Conservation (phyloP, 64 coral and sea anemone genomes). For the Trachythela sp. region DNA sequence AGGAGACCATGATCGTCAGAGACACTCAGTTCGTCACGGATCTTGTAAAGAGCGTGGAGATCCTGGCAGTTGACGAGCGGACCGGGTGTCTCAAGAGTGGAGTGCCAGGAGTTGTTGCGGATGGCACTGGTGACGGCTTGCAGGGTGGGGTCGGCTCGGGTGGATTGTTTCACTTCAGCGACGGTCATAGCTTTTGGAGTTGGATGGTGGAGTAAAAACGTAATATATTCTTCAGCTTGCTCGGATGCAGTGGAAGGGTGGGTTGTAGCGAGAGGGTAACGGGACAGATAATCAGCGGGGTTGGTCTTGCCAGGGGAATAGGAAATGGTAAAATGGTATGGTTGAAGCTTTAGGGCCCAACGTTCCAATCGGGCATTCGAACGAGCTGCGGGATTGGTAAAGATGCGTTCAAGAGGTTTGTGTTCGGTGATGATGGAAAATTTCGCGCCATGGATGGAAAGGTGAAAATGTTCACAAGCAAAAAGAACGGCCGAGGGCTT, state of each 20-base stretch:
- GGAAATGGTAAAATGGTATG: not conserved
- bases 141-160: not conserved
- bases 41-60: no score
- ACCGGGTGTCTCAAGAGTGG: no score
- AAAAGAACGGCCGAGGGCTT: not conserved
- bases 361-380: not conserved
- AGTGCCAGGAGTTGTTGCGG: not conserved
- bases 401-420: not conserved
- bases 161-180: not conserved
- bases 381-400: not conserved
- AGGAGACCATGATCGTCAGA: no score
- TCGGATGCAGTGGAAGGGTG: not conserved
- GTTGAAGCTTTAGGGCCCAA: not conserved
- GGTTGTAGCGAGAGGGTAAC: not conserved
- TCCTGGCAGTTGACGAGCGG: no score
- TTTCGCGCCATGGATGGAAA: not conserved
- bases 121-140: not conserved
- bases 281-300: not conserved
- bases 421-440: not conserved
- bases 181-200: slow-evolving; percentile 4
- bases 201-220: not conserved
- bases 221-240: not conserved
- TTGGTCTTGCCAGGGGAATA: slow-evolving; percentile 18
- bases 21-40: no score
- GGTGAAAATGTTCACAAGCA: not conserved